Conservation (phyloP, 1,140 invertebrate species). For the Bradysia coprophila region DNA sequence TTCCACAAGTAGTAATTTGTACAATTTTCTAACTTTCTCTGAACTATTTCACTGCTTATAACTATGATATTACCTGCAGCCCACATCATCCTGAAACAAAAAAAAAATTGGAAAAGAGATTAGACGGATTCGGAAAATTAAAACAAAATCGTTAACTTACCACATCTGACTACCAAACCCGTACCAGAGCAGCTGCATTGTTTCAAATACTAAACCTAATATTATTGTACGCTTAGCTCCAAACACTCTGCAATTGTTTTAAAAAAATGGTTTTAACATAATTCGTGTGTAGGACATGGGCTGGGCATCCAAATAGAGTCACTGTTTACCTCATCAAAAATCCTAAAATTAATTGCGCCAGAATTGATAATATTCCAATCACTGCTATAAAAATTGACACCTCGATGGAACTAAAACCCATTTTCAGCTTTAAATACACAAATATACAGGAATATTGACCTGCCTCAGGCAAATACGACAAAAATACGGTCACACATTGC, state of each 20-base stretch:
- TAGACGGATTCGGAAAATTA: too few species aligned
- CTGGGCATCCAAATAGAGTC: too few species aligned
- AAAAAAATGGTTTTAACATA: too few species aligned
- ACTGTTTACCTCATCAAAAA: slow-evolving; percentile 66
- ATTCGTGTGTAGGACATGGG: too few species aligned
- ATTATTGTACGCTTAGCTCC: slow-evolving; percentile 96
- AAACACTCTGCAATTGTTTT: slow-evolving; percentile 31
- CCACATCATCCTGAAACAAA: slow-evolving; percentile 88
- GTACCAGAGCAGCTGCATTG: slow-evolving; percentile 93
- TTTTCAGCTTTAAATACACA: slow-evolving; percentile 95
- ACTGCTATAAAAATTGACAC: slow-evolving; percentile 96
- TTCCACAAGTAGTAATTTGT: too few species aligned
- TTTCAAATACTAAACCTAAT: slow-evolving; percentile 88
- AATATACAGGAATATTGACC: slow-evolving; percentile 99
- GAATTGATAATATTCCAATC: slow-evolving; percentile 89
- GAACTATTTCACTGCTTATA: too few species aligned
- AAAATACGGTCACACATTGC: slow-evolving; percentile 91
- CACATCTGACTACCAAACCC: slow-evolving; percentile 55
- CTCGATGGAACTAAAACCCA: slow-evolving; percentile 87
- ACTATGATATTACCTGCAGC: too few species aligned
- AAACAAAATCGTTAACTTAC: too few species aligned
- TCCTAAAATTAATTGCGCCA: slow-evolving; percentile 81
- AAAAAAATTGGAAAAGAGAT: too few species aligned
- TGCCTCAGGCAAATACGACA: slow-evolving; percentile 96
- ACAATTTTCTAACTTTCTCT: too few species aligned